Conservation (phyloP, 2,113 vertebrate genomes). For the Siniperca knerii region DNA sequence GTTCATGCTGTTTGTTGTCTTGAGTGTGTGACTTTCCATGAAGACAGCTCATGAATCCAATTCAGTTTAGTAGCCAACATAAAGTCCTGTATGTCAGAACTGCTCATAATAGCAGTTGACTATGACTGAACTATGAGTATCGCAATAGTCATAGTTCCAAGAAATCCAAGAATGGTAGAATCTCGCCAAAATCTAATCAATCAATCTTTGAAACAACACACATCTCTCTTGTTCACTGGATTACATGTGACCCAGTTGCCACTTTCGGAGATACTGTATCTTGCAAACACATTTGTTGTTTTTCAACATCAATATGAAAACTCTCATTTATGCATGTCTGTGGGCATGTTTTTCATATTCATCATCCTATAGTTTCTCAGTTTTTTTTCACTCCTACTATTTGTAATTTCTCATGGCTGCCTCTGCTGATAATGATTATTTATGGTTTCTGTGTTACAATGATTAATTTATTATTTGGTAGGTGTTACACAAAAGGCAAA, state of each 20-base stretch:
- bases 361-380: too few species aligned
- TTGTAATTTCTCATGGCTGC: neutral
- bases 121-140: too few species aligned
- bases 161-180: neutral
- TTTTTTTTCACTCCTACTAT: neutral
- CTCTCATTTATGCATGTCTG: neutral
- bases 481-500: neutral
- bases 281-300: neutral
- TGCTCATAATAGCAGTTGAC: neutral
- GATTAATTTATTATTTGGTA: neutral
- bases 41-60: neutral
- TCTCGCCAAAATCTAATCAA: neutral
- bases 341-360: neutral
- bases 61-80: neutral
- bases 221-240: neutral
- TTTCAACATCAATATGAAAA: neutral
- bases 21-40: neutral
- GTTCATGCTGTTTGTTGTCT: neutral
- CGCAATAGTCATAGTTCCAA: neutral
- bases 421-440: neutral
- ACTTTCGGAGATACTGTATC: neutral
- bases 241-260: neutral
- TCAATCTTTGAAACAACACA: neutral
- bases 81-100: neutral
- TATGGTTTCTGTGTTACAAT: neutral